Evolutionary conservation across 2,888 invertebrate genomes (phyloP), one percentile per base, ranked within the genome.

Genomic region (Cantharis flavilabris): DNA sequence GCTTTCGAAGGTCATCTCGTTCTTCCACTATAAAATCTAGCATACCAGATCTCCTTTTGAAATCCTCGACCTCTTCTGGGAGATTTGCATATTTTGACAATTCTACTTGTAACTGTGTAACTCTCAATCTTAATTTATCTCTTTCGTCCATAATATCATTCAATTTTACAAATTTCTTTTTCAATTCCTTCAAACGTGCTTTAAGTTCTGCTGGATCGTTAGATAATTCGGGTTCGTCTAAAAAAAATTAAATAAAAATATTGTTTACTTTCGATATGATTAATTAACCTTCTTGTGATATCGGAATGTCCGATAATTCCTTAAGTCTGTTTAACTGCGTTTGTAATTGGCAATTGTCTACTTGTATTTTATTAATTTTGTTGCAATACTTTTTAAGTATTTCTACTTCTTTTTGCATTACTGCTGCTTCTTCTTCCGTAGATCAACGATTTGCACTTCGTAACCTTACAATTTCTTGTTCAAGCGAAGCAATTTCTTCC

Each of bases 351-450:
- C 82, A 71, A 76, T 87, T 87, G 74, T 87, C 86, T 30, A 83
- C 82, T 79, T 86, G 85, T 64, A 87, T 85, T 18, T 81, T 79
- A 1, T 83, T 81, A 28, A 88, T 76, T 78, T 86, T 85, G 9
- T 83, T 80, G 76, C 87, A 87, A 76, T 86, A 86, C 73, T 82
- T 83, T 76, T 86, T 87, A 16, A 86, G 73, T 9, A 85, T 82
- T 72, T 84, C 82, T 5, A 87, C 79, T 78, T 87, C 87, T 74
- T 85, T 86, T 62, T 81, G 78, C 28, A 87, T 84, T 11, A 86
- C 80, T 78, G 83, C 82, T 5, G 84, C 80, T 81, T 86, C 85
- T 71, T 84, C 81, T 75, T 85, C 85, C 9, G 85, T 83, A 5
- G 83, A 81, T 23, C 79, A 77, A 28, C 77, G 78, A 49, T 80